A percentile compares a stretch with the other conserved stretches of the same genome.
phyloP scores from a whole-genome alignment of 1,140 invertebrate genomes.

The Pinna nobilis region DNA sequence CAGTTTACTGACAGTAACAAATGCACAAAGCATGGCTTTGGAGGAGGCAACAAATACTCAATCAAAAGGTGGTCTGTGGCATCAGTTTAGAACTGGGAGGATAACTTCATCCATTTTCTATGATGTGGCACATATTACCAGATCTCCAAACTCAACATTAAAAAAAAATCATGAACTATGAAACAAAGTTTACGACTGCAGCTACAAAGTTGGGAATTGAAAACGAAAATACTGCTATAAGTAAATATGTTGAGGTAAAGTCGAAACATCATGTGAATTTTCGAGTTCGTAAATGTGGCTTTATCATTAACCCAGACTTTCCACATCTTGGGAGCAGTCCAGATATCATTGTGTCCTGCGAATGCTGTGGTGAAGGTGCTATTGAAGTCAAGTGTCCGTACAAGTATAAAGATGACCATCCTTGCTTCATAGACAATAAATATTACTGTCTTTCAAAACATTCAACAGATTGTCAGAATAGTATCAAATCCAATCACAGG shows the following conservation, averaged over 20 bases:
- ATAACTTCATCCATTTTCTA: slow-evolving; percentile 15
- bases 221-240: slow-evolving; percentile 3
- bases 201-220: slow-evolving; percentile 15
- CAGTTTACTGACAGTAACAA: background rate
- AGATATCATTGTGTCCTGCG: slow-evolving; percentile 26
- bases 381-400: slow-evolving; percentile 39
- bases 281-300: background rate
- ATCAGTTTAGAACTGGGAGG: slow-evolving; percentile 18
- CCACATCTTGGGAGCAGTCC: slow-evolving; percentile 30
- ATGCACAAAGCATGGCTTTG: slow-evolving; percentile 22
- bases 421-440: background rate
- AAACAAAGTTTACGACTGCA: background rate
- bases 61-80: slow-evolving; percentile 12
- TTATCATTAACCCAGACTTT: slow-evolving; percentile 16
- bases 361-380: slow-evolving; percentile 35
- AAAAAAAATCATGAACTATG: background rate
- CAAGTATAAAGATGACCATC: background rate
- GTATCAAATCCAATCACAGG: background rate
- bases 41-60: slow-evolving; percentile 21
- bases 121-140: background rate
- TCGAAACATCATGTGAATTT: background rate
- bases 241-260: background rate
- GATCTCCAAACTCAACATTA: background rate
- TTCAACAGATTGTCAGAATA: background rate
- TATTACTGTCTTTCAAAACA: background rate